Evolutionary conservation across 2,797 vertebrate genomes (phyloP).

Genomic region (Mormyrops boulengeri): DNA sequence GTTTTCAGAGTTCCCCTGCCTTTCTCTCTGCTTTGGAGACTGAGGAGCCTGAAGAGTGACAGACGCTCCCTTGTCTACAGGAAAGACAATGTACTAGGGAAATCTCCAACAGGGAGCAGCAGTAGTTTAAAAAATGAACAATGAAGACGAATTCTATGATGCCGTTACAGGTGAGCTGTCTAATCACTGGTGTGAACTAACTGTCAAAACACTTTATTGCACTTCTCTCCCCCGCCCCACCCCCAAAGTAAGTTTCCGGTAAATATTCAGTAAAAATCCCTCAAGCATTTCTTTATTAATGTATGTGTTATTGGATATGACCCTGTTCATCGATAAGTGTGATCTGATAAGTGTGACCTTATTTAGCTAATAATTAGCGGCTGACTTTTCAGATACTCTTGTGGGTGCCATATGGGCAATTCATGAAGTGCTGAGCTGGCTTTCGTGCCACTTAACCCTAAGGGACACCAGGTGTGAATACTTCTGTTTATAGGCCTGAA

Average conservation of each 20-base stretch:
- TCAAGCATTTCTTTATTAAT: background rate
- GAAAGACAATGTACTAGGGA: slow-evolving; percentile 62
- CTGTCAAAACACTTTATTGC: background rate
- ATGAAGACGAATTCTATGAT: slow-evolving; percentile 94
- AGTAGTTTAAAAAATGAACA: slow-evolving; percentile 74
- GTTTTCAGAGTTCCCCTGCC: slow-evolving; percentile 9
- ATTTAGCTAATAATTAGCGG: background rate
- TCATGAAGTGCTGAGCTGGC: background rate
- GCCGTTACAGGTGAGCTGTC: slow-evolving; percentile 81
- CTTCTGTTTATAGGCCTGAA: background rate
- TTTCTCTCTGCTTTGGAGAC: slow-evolving; percentile 23
- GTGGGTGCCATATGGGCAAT: background rate
- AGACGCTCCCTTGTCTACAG: slow-evolving; percentile 23
- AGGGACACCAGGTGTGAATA: background rate
- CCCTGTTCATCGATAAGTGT: background rate
- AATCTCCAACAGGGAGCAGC: slow-evolving; percentile 32
- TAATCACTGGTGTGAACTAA: background rate
- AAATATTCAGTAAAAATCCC: background rate
- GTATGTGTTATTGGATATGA: background rate
- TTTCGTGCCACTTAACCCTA: background rate
- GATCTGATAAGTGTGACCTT: background rate
- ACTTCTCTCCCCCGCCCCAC: too few relatives aligned
- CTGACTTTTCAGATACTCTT: background rate
- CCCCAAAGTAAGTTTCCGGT: background rate
- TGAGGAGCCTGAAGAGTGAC: slow-evolving; percentile 33